Conservation (phyloP, 2,888 invertebrate genomes). For the Diploptera punctata region DNA sequence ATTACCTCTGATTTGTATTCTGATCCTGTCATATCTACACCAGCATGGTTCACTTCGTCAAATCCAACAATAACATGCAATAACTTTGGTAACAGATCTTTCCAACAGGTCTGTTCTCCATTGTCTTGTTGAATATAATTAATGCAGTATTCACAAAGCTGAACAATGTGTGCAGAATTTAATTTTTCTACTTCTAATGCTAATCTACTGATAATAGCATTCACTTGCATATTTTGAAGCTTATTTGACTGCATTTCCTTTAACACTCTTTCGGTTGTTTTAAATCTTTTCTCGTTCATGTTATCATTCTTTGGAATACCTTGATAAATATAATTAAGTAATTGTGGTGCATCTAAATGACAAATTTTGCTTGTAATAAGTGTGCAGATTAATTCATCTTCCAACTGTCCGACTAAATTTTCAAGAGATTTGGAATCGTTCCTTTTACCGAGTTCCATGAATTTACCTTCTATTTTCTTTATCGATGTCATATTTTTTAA, state of each 20-base stretch:
- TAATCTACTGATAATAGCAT: constrained; percentile 6
- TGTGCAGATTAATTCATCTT: constrained; percentile 48
- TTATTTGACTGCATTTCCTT: constrained; percentile 8
- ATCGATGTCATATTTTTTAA: neutral
- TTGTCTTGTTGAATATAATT: constrained; percentile 9
- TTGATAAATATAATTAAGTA: constrained; percentile 50
- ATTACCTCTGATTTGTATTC: constrained; percentile 69
- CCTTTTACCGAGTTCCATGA: constrained; percentile 1
- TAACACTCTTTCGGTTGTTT: constrained; percentile 44
- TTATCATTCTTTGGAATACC: constrained; percentile 48
- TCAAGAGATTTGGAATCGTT: neutral
- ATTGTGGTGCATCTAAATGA: constrained; percentile 48
- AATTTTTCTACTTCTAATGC: constrained; percentile 10
- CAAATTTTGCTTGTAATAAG: constrained; percentile 48
- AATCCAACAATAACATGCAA: constrained; percentile 62
- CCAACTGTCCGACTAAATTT: neutral
- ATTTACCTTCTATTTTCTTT: neutral
- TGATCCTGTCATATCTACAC: constrained; percentile 62
- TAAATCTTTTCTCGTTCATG: constrained; percentile 49
- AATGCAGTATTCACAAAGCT: constrained; percentile 13
- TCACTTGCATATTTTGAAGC: neutral
- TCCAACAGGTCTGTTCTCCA: constrained; percentile 62
- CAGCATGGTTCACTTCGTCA: constrained; percentile 62
- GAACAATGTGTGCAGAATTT: constrained; percentile 10
- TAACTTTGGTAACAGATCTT: constrained; percentile 69